Base-by-base conservation (phyloP, 2,113 vertebrate genomes). In the Girardinichthys multiradiatus region DNA sequence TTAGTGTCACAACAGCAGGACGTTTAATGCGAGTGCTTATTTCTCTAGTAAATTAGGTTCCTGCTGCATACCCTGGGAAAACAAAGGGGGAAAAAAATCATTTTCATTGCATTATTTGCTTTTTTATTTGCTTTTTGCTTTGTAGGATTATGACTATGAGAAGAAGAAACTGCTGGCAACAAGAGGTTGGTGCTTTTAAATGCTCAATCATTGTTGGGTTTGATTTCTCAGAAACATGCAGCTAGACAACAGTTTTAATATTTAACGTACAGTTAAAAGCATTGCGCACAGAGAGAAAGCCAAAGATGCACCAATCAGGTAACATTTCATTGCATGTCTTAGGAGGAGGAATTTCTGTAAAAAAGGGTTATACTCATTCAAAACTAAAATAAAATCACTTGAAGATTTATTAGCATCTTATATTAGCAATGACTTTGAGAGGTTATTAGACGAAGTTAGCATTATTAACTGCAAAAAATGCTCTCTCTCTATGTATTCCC, bases 121-220 rank as follows among this genome's bases (percentile, higher is more conserved):
- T 21, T 60, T 73, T 64, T 37, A 63, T 84, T 81, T 87, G 57
- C 33, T 90, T 78, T 84, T 42, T 79, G 71, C 77, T 87, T 81
- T 83, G 68, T 60, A 95, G 94, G 92, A 93, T 85, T 91, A 91
- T 62, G 94, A 95, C 82, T 95, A 95, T 57, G 93, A 95, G 81
- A 93, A 86, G 86, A 95, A 95, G 90, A 95, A 94, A 80, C 90
- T 93, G 70, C 82, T 93, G 71, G 94, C 94, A 48, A 94, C 76
- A 59, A 87, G 87, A 94, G 94, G 94, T 95, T 79, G 77, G 93
- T 87, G 21, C 58, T 62, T 19, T 63, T 83, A 67, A 85, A 81
- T 79, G 62, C 86, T 85, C 84, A 35, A 72, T 77, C 68, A 33
- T 27, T 70, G n/a, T 28, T 61, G 45, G 30, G 31, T 79, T 39